A percentile compares a stretch with the other conserved stretches of the same genome.
phyloP scores from a whole-genome alignment of 1,140 invertebrate genomes.

The Chironomus striatipennis region DNA sequence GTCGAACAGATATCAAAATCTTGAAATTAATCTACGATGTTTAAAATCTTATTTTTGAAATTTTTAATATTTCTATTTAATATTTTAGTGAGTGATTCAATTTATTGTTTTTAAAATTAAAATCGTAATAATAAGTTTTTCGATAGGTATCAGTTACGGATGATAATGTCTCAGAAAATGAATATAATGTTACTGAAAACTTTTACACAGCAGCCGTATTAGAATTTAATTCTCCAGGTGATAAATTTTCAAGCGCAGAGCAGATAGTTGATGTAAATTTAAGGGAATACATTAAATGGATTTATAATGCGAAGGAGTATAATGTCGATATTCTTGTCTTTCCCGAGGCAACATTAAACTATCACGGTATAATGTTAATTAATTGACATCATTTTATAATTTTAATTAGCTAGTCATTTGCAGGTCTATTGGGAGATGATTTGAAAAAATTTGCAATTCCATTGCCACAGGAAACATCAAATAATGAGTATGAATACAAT shows the following conservation, averaged over 20 bases:
- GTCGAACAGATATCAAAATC: too few relatives aligned
- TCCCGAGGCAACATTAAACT: neutral
- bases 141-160: neutral
- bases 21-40: too few relatives aligned
- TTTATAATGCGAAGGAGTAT: neutral
- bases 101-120: neutral
- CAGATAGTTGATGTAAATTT: neutral
- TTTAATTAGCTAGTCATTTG: neutral
- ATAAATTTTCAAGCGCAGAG: neutral
- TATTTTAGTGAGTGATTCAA: neutral
- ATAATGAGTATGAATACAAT: neutral
- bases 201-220: neutral
- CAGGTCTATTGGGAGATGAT: neutral
- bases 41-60: too few relatives aligned
- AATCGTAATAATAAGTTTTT: neutral
- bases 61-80: neutral
- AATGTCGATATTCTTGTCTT: constrained; percentile 7
- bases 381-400: neutral
- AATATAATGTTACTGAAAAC: neutral
- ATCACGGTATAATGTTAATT: neutral
- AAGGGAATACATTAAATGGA: neutral
- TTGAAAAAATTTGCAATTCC: neutral
- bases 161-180: neutral
- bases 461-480: neutral
- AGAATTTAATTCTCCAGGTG: neutral